Conservation (phyloP, 2,888 invertebrate species). For the Lasioglossum pauxillum region DNA sequence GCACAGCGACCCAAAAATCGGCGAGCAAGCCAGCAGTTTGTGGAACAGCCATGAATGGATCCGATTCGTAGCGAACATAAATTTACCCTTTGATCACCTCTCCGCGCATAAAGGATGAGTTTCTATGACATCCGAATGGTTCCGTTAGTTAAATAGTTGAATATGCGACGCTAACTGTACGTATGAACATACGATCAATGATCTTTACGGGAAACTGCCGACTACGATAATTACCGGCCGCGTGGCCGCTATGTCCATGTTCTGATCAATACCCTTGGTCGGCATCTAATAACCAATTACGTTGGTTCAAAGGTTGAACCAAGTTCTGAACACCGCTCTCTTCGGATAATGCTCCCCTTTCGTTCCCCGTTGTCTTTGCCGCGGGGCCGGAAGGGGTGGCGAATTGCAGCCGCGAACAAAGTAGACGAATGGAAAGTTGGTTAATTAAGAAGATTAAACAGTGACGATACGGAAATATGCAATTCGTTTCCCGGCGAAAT, state of each 20-base stretch:
- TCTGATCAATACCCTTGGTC: slow-evolving; percentile 51
- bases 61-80: neutral
- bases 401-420: slow-evolving; percentile 6
- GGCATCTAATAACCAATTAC: slow-evolving; percentile 66
- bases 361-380: slow-evolving; percentile 5
- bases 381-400: neutral
- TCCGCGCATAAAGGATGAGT: neutral
- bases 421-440: slow-evolving; percentile 14
- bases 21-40: neutral
- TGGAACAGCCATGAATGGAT: neutral
- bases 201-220: slow-evolving; percentile 60
- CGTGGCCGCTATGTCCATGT: slow-evolving; percentile 29
- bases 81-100: neutral
- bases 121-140: neutral
- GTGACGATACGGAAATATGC: slow-evolving; percentile 23
- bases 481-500: neutral
- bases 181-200: slow-evolving; percentile 27
- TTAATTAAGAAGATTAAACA: slow-evolving; percentile 44
- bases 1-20: neutral
- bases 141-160: slow-evolving; percentile 30
- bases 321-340: slow-evolving; percentile 31
- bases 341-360: slow-evolving; percentile 24
- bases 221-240: slow-evolving; percentile 58
- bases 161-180: neutral
- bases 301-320: slow-evolving; percentile 40